Percentiles rank a stretch among this genome's conserved stretches.
These are phyloP conservation scores for Isoperla grammatica DNA, from an alignment of 2,888 invertebrate species.

Conservation along the genomic window DNA sequence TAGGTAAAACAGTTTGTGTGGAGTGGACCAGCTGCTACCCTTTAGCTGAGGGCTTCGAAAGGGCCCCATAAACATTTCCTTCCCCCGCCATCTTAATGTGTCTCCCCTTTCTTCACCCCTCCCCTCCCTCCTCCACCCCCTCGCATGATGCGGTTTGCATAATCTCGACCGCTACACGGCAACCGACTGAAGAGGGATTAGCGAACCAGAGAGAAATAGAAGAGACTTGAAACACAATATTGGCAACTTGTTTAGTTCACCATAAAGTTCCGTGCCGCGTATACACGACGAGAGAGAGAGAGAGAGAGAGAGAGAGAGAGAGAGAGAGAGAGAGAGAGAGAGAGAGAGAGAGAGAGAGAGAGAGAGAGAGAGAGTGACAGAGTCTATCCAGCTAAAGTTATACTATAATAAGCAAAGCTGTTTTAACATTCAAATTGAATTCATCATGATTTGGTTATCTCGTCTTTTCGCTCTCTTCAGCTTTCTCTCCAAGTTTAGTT, in stretches of 20 bases:
- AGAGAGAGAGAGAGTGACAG: not conserved
- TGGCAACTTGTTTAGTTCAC: constrained; percentile 15
- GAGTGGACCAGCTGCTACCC: constrained; percentile 27
- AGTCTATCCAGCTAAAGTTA: constrained; percentile 7
- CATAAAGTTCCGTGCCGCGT: not conserved
- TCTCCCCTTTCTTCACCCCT: not conserved
- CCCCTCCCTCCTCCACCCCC: constrained; percentile 13
- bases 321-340: no score
- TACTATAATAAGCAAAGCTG: constrained; percentile 25
- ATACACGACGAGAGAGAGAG: no score
- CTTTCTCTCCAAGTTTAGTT: no score
- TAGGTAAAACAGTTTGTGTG: constrained; percentile 27
- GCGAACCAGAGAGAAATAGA: constrained; percentile 1
- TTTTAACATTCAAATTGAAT: constrained; percentile 32
- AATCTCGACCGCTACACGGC: constrained; percentile 24
- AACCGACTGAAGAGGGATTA: constrained; percentile 16
- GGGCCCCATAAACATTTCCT: constrained; percentile 29
- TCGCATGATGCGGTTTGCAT: constrained; percentile 29
- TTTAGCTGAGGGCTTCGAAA: constrained; percentile 10
- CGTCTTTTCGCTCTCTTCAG: not conserved
- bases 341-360: no score
- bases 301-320: no score
- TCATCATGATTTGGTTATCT: constrained; percentile 26
- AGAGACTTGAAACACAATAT: constrained; percentile 14
- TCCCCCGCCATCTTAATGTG: constrained; percentile 27